Evolutionary conservation across 1,140 invertebrate genomes (phyloP).

Genomic region (Tetramorium parvispinum): DNA sequence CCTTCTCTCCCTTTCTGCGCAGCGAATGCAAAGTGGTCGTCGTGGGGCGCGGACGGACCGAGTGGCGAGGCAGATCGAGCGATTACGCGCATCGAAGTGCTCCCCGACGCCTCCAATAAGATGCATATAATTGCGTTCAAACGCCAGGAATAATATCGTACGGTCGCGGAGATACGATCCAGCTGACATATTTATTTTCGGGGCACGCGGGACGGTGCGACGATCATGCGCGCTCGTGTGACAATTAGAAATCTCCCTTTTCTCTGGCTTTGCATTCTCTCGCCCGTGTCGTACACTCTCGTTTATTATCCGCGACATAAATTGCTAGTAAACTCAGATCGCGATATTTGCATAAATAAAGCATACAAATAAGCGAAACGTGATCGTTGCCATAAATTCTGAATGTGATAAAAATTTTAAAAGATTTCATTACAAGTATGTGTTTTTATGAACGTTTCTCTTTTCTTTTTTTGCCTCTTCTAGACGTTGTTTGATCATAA

Average conservation of each 20-base stretch:
- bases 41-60: slow-evolving; percentile 50
- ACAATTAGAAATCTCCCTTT: slow-evolving; percentile 60
- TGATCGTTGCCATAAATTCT: background rate
- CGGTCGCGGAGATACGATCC: slow-evolving; percentile 63
- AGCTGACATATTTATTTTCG: slow-evolving; percentile 62
- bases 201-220: background rate
- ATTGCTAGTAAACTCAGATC: slow-evolving; percentile 5
- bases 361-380: slow-evolving; percentile 9
- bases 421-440: slow-evolving; percentile 55
- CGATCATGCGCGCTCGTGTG: slow-evolving; percentile 1
- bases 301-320: slow-evolving; percentile 1
- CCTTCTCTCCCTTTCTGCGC: slow-evolving; percentile 12
- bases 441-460: slow-evolving; percentile 34
- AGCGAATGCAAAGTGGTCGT: slow-evolving; percentile 43
- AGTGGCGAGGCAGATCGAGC: slow-evolving; percentile 77
- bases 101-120: slow-evolving; percentile 77
- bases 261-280: background rate
- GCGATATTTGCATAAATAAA: slow-evolving; percentile 37
- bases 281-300: background rate
- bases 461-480: background rate
- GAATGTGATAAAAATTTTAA: slow-evolving; percentile 20
- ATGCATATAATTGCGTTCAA: slow-evolving; percentile 81
- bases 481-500: background rate
- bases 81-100: slow-evolving; percentile 78
- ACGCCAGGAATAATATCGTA: slow-evolving; percentile 69